These are phyloP conservation scores for Parnassius smintheus DNA, from an alignment of 2,888 invertebrate genomes.

Conservation along the genomic window DNA sequence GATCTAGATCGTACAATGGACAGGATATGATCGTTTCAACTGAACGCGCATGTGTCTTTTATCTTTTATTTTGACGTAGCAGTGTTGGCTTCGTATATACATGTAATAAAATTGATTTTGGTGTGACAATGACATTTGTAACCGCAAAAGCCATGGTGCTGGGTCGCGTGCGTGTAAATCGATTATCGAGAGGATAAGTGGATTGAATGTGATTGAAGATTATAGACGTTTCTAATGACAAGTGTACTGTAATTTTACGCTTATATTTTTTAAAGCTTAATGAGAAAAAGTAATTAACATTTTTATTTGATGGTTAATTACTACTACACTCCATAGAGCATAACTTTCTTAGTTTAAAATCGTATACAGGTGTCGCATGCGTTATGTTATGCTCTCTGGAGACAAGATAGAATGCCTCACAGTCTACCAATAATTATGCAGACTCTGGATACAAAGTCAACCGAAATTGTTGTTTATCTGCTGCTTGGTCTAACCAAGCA, in stretches of 20 bases:
- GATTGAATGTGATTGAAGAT: slow-evolving; percentile 45
- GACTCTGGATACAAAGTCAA: too few species aligned
- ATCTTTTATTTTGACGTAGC: slow-evolving; percentile 21
- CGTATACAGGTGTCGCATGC: too few species aligned
- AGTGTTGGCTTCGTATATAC: neutral
- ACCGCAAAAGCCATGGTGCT: slow-evolving; percentile 35
- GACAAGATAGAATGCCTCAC: too few species aligned
- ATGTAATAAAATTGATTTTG: slow-evolving; percentile 28
- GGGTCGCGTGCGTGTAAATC: slow-evolving; percentile 65
- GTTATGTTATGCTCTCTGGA: too few species aligned
- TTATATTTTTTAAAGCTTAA: too few species aligned
- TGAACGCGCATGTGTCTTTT: slow-evolving; percentile 48
- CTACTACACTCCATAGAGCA: too few species aligned
- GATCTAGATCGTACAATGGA: slow-evolving; percentile 55
- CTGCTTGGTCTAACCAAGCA: too few species aligned
- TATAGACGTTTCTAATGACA: slow-evolving; percentile 43
- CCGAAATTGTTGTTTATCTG: too few species aligned
- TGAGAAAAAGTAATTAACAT: too few species aligned
- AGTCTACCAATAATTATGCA: too few species aligned
- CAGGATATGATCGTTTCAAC: slow-evolving; percentile 62
- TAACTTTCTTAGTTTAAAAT: too few species aligned
- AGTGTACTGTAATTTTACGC: neutral
- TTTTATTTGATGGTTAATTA: too few species aligned
- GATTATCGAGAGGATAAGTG: slow-evolving; percentile 56
- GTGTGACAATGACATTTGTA: slow-evolving; percentile 7